These are phyloP conservation scores for Phyllotreta cruciferae DNA, from an alignment of 2,888 invertebrate genomes.

Conservation along the genomic window DNA sequence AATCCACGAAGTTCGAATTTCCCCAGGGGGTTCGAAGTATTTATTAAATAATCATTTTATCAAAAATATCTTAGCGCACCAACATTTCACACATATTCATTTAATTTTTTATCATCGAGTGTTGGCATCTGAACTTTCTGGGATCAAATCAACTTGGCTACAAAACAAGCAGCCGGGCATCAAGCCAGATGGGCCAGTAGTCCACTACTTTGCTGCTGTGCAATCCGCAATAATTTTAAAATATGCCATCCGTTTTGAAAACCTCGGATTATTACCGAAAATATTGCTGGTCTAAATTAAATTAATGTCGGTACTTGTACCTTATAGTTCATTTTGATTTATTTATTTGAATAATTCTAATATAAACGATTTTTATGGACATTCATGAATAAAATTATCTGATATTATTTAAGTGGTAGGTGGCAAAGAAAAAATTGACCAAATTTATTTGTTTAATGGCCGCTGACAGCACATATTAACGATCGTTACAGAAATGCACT, in stretches of 20 bases:
- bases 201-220: conserved; percentile 24
- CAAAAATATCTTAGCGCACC: not conserved
- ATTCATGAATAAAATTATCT: too few relatives aligned
- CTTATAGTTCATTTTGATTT: too few relatives aligned
- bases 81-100: conserved; percentile 17
- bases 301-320: too few relatives aligned
- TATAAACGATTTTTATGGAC: too few relatives aligned
- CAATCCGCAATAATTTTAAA: conserved; percentile 17
- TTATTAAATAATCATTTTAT: too few relatives aligned
- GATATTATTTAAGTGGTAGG: too few relatives aligned
- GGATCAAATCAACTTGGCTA: conserved; percentile 28
- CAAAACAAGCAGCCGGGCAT: conserved; percentile 29
- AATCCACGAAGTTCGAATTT: not conserved
- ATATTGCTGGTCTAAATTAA: not conserved
- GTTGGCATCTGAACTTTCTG: conserved; percentile 26
- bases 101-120: conserved; percentile 20
- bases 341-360: too few relatives aligned
- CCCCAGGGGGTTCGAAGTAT: not conserved
- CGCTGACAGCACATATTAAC: conserved; percentile 13
- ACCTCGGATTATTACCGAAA: conserved; percentile 6
- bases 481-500: conserved; percentile 15
- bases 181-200: conserved; percentile 23
- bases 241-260: conserved; percentile 10
- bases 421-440: too few relatives aligned
- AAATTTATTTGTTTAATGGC: conserved; percentile 5